These are phyloP conservation scores for Myopa tessellatipennis DNA, from an alignment of 2,888 invertebrate species.

Conservation along the genomic window DNA sequence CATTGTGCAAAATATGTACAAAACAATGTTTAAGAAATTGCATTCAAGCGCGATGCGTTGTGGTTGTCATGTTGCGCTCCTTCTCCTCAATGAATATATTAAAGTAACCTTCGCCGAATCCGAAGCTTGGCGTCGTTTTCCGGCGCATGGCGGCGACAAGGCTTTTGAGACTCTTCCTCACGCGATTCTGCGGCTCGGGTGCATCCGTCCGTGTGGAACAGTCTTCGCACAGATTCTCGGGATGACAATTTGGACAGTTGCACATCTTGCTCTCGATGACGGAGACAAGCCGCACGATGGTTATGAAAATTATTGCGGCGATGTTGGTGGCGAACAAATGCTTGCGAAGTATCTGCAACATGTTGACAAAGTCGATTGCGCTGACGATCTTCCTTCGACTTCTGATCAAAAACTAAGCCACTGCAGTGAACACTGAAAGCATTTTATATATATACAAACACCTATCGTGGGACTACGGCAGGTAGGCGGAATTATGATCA, in stretches of 20 bases:
- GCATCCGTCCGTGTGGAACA: conserved; percentile 23
- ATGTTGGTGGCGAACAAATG: conserved; percentile 59
- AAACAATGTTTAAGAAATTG: conserved; percentile 46
- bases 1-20: no score
- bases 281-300: conserved; percentile 57
- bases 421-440: no score
- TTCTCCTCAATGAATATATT: conserved; percentile 62
- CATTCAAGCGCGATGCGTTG: conserved; percentile 53
- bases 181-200: conserved; percentile 36
- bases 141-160: conserved; percentile 56
- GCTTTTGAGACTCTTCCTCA: conserved; percentile 51
- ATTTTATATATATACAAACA: no score
- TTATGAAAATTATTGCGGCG: conserved; percentile 56
- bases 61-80: conserved; percentile 52
- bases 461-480: no score
- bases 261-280: conserved; percentile 55
- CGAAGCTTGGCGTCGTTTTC: conserved; percentile 57
- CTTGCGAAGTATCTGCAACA: conserved; percentile 57
- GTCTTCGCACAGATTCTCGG: conserved; percentile 45
- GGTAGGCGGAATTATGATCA: no score
- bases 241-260: conserved; percentile 39
- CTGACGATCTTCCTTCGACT: background rate
- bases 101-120: conserved; percentile 61
- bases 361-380: conserved; percentile 14
- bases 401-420: background rate